These are phyloP conservation scores for Linurgus olivaceus DNA, from an alignment of 2,797 vertebrate species.

Conservation along the genomic window DNA sequence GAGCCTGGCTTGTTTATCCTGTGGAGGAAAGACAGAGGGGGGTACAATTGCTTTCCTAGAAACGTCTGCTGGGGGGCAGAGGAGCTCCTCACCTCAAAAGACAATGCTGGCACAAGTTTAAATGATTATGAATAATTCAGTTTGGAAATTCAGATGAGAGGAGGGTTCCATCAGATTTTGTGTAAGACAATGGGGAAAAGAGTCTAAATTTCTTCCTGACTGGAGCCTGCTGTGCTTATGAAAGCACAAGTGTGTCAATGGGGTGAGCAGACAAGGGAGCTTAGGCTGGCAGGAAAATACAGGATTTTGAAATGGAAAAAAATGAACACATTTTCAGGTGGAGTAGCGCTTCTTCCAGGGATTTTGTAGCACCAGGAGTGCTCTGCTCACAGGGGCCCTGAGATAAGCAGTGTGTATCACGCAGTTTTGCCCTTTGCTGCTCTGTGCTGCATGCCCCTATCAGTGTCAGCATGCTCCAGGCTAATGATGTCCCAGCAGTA, in stretches of 20 bases:
- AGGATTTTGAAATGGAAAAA: background rate
- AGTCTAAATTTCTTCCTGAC: background rate
- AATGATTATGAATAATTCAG: background rate
- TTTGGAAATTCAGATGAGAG: background rate
- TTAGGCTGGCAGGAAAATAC: background rate
- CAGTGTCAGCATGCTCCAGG: background rate
- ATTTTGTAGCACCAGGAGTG: background rate
- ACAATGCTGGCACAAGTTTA: background rate
- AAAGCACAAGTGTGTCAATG: background rate
- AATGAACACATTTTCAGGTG: background rate
- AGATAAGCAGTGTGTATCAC: background rate
- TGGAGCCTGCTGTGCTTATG: background rate
- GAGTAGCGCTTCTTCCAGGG: background rate
- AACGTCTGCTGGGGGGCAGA: background rate
- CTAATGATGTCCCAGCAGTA: background rate
- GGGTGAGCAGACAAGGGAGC: background rate
- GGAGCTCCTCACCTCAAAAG: background rate
- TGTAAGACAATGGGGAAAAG: background rate
- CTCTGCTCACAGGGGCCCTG: background rate
- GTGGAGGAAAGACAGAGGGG: background rate
- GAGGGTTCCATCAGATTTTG: background rate
- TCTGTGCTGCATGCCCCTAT: accelerated
- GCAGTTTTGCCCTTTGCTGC: background rate
- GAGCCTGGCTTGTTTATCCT: accelerated
- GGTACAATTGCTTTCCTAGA: background rate